Percentiles rank a stretch among this genome's conserved stretches.
phyloP scores from a whole-genome alignment of 2,113 vertebrate species.

The Sterrhoptilus dennistouni region DNA sequence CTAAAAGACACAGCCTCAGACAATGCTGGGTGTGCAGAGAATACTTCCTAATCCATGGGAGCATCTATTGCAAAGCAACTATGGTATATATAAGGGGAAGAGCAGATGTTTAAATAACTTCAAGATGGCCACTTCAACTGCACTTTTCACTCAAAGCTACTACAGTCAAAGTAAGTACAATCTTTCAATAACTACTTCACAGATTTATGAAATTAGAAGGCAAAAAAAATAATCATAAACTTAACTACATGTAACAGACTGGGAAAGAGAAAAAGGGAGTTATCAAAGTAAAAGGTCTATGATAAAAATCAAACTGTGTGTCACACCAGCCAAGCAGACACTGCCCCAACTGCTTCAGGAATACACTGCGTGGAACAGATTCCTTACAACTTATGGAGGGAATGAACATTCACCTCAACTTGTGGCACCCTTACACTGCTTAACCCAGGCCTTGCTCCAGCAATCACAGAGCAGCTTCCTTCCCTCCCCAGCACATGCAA shows the following conservation, averaged over 20 bases:
- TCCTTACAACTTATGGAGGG: not conserved
- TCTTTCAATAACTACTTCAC: not conserved
- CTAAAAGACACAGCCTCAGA: not conserved
- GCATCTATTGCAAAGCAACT: not conserved
- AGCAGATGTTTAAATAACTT: not conserved
- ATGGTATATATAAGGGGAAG: not conserved
- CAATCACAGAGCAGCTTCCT: not conserved
- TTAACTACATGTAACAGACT: not conserved
- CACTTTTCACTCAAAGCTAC: not conserved
- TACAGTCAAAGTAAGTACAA: not conserved
- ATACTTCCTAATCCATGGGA: not conserved
- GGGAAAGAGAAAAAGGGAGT: not conserved
- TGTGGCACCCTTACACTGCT: not conserved
- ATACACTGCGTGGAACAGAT: not conserved
- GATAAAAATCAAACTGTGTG: not conserved
- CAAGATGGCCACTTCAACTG: not conserved
- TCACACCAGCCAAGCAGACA: not conserved
- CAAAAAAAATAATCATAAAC: not conserved
- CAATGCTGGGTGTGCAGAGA: constrained; percentile 6
- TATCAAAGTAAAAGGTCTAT: not conserved
- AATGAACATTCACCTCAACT: not conserved
- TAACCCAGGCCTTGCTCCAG: not conserved
- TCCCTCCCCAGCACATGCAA: not conserved
- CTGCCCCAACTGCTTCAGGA: not conserved
- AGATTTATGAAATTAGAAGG: not conserved